A percentile compares a stretch with the other conserved stretches of the same genome.
Evolutionary conservation across 2,113 vertebrate species (phyloP).

Genomic region (Litocranius walleri): DNA sequence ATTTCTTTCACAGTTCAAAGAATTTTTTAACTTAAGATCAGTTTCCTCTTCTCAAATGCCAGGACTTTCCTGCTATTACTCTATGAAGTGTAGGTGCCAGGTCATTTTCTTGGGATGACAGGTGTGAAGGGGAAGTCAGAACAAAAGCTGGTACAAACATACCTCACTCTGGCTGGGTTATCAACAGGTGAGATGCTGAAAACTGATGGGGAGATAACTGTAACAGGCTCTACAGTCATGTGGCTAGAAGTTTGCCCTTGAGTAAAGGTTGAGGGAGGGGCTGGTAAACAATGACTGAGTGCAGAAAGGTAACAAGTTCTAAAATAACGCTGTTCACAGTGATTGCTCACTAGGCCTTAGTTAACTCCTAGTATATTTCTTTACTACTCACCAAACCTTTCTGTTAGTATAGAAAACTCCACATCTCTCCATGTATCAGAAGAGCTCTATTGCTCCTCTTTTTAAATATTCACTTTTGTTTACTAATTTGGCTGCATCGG

Average conservation of each 20-base stretch:
- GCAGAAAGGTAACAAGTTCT: neutral
- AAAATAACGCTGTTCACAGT: neutral
- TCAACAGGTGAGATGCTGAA: neutral
- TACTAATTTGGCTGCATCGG: neutral
- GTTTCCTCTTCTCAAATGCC: neutral
- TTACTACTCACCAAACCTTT: neutral
- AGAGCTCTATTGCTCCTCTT: neutral
- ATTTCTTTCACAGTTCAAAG: neutral
- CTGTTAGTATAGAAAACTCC: neutral
- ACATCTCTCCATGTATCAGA: neutral
- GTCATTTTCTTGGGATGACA: slow-evolving; percentile 34
- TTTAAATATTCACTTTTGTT: neutral
- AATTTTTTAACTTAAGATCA: neutral
- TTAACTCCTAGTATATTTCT: neutral
- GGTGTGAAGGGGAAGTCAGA: neutral
- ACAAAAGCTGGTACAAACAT: neutral
- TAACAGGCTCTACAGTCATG: neutral
- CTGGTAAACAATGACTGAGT: neutral
- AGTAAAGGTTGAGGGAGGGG: neutral
- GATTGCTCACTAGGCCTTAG: neutral
- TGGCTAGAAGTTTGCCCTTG: neutral
- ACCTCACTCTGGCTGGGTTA: neutral
- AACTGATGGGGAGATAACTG: neutral
- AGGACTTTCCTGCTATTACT: neutral
- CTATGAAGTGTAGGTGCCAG: neutral